phyloP scores from a whole-genome alignment of 2,113 vertebrate genomes.

The Numenius arquata region DNA sequence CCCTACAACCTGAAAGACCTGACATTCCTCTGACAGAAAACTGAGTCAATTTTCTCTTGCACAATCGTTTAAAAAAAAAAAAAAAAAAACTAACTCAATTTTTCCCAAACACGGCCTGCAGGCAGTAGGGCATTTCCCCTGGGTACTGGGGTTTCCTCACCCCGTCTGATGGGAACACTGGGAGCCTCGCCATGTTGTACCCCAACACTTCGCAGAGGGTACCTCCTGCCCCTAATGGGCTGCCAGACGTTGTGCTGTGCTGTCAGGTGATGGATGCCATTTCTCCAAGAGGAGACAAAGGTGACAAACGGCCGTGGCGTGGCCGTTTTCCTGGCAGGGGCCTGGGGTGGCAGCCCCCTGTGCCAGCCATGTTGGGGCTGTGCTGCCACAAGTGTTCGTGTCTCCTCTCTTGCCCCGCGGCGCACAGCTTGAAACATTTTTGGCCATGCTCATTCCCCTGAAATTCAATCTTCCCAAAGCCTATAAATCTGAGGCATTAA shows the following conservation, averaged over 20 bases:
- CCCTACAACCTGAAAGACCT: neutral
- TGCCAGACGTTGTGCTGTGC: neutral
- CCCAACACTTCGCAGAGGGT: neutral
- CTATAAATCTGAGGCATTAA: neutral
- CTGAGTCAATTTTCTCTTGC: neutral
- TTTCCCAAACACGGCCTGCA: neutral
- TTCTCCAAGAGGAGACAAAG: neutral
- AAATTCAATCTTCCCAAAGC: neutral
- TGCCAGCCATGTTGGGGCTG: neutral
- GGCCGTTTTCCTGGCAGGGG: neutral
- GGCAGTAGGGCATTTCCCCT: neutral
- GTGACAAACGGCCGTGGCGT: fast-evolving
- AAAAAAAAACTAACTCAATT: fast-evolving
- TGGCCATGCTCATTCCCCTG: neutral
- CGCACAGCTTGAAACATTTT: neutral
- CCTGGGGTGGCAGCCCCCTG: neutral
- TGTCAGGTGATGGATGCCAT: fast-evolving
- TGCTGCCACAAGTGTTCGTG: neutral
- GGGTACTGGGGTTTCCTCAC: neutral
- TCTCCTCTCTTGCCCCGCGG: neutral
- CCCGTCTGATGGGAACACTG: neutral
- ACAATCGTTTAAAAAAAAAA: neutral
- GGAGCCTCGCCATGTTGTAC: neutral
- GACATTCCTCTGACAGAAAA: neutral
- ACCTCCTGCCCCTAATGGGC: neutral